Conservation (phyloP, 2,113 vertebrate genomes). For the Pseudopodoces humilis region DNA sequence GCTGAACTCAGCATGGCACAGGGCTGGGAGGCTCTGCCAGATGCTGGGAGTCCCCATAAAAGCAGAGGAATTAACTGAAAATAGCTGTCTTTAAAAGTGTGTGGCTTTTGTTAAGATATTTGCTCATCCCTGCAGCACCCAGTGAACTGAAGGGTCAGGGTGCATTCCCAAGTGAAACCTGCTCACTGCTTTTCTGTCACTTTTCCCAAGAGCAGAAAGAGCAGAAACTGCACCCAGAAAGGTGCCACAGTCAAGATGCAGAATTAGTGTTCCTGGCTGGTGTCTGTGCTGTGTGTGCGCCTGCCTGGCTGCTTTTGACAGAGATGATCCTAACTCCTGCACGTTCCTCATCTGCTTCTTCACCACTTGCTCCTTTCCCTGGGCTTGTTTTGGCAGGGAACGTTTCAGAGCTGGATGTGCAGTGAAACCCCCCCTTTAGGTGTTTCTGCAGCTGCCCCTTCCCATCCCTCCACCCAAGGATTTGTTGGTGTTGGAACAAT, state of each 20-base stretch:
- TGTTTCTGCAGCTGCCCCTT: background rate
- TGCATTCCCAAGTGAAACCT: background rate
- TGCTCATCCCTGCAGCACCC: background rate
- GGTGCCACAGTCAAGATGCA: background rate
- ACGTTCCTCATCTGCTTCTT: background rate
- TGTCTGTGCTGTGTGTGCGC: background rate
- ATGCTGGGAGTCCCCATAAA: background rate
- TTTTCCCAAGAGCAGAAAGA: background rate
- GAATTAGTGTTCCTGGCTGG: background rate
- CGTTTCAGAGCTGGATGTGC: background rate
- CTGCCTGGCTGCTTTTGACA: background rate
- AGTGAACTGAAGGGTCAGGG: background rate
- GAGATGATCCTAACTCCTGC: background rate
- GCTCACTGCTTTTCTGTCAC: background rate
- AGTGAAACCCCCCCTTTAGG: fast-evolving
- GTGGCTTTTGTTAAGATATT: background rate
- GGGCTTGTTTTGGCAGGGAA: background rate
- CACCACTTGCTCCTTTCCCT: background rate
- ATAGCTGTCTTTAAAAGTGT: background rate
- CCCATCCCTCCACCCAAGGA: background rate
- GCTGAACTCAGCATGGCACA: background rate
- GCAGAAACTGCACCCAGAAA: background rate
- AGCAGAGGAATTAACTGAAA: background rate
- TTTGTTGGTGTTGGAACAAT: background rate
- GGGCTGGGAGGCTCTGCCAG: background rate